A percentile compares a stretch with the other conserved stretches of the same genome.
Evolutionary conservation across 2,888 invertebrate species (phyloP).

Genomic region (Nematopogon swammerdamellus): DNA sequence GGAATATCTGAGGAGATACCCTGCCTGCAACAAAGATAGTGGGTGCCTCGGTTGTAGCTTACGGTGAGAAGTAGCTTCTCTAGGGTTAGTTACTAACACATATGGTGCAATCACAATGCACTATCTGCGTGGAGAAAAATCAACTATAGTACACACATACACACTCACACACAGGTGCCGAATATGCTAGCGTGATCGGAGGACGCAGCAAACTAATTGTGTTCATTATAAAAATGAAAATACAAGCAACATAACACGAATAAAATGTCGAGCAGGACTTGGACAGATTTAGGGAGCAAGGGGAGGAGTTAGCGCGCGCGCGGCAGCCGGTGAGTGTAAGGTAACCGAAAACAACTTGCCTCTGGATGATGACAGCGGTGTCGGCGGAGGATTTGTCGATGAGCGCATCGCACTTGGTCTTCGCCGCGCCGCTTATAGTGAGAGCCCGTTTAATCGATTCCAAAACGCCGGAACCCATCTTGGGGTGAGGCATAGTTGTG

Average conservation of each 20-base stretch:
- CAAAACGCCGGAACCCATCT: constrained; percentile 48
- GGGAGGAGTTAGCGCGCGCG: no score
- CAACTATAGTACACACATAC: no score
- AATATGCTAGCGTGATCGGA: no score
- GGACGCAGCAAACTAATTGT: no score
- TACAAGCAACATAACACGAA: no score
- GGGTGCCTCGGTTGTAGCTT: constrained; percentile 24
- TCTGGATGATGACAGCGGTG: constrained; percentile 15
- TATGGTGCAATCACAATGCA: no score
- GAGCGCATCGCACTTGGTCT: constrained; percentile 19
- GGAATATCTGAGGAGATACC: constrained; percentile 9
- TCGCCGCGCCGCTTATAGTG: constrained; percentile 40
- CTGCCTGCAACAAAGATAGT: constrained; percentile 27
- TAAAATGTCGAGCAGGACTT: no score
- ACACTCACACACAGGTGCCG: no score
- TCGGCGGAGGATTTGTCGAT: constrained; percentile 25
- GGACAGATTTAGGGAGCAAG: no score
- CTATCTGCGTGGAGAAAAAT: no score
- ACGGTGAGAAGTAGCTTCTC: constrained; percentile 16
- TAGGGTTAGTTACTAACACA: not conserved
- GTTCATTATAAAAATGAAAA: no score
- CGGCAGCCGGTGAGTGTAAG: no score
- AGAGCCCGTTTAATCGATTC: constrained; percentile 61
- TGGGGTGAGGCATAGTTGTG: constrained; percentile 56
- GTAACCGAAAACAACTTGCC: not conserved